Conservation (phyloP, 2,113 vertebrate species). For the Tenrec ecaudatus region DNA sequence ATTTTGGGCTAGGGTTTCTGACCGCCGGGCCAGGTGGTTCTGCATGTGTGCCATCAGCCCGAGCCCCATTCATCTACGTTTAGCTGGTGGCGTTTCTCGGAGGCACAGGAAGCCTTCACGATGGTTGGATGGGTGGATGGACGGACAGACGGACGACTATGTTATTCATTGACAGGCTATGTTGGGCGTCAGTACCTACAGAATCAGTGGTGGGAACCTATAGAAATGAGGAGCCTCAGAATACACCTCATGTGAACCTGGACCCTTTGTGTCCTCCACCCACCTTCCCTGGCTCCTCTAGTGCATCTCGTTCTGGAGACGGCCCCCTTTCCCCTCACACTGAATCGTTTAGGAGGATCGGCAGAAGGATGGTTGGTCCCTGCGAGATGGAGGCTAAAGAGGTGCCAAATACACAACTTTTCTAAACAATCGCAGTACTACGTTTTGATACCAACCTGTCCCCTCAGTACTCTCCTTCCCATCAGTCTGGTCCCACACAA, state of each 20-base stretch:
- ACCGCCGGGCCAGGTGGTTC: not conserved
- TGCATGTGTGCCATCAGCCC: not conserved
- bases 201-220: not conserved
- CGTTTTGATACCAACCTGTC: no score
- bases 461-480: no score
- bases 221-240: not conserved
- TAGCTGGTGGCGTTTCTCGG: not conserved
- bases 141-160: not conserved
- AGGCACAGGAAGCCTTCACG: not conserved
- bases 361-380: no score
- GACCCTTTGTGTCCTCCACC: not conserved
- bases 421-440: no score
- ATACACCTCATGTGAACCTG: not conserved
- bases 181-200: not conserved
- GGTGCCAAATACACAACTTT: no score
- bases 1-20: not conserved
- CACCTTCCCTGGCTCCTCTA: not conserved
- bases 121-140: no score
- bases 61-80: no score
- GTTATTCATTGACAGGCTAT: not conserved
- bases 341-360: no score
- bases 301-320: not conserved
- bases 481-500: no score
- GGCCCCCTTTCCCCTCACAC: no score
- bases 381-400: no score